Evolutionary conservation across 2,113 vertebrate species (phyloP).

Genomic region (Camelus dromedarius): DNA sequence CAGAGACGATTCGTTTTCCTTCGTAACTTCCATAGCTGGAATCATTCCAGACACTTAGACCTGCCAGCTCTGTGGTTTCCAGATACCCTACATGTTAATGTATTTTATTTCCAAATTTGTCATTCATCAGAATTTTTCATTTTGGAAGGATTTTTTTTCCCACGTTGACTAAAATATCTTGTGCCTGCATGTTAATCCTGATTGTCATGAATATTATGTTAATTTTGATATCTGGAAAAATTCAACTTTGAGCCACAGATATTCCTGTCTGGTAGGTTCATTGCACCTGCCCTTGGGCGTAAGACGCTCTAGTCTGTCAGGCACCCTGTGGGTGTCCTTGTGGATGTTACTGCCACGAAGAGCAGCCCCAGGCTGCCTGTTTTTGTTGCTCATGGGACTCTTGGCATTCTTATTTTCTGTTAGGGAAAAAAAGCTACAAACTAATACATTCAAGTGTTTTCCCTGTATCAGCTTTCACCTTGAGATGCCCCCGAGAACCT

Average conservation of each 20-base stretch:
- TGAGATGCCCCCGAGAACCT: not conserved
- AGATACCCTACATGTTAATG: conserved; percentile 27
- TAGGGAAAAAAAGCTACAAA: not conserved
- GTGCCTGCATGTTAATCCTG: not conserved
- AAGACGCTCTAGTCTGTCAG: not conserved
- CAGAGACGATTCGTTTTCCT: conserved; percentile 6
- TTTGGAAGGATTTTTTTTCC: conserved; percentile 1
- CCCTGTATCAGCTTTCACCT: not conserved
- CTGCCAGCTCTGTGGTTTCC: not conserved
- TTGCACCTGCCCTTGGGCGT: not conserved
- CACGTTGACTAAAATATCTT: conserved; percentile 27
- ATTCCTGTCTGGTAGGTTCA: not conserved
- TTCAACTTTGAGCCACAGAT: not conserved
- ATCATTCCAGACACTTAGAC: conserved; percentile 26
- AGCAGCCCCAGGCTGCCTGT: not conserved
- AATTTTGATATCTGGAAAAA: conserved; percentile 31
- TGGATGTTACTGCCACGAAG: not conserved
- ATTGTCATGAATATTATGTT: conserved; percentile 14
- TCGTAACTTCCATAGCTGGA: conserved; percentile 23
- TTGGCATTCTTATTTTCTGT: not conserved
- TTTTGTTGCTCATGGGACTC: not conserved
- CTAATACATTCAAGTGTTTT: conserved; percentile 5
- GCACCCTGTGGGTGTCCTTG: not conserved
- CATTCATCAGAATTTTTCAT: conserved; percentile 42
- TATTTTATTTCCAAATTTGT: not conserved